phyloP scores from a whole-genome alignment of 2,113 vertebrate genomes.

The Cinclus mexicanus region DNA sequence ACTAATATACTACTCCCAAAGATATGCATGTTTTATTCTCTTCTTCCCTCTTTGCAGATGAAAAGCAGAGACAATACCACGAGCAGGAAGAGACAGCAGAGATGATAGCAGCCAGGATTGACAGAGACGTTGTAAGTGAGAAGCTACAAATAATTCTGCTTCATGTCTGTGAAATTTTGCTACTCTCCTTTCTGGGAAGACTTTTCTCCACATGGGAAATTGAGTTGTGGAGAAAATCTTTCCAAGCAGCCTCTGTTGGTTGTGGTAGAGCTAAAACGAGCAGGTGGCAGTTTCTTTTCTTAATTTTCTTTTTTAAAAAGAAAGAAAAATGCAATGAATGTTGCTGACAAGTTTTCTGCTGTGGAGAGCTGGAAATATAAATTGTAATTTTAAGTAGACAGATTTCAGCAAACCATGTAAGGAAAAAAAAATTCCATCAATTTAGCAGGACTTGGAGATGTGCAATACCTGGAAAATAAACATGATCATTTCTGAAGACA shows the following conservation, averaged over 20 bases:
- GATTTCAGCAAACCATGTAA: not conserved
- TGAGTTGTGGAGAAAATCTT: not conserved
- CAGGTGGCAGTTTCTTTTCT: not conserved
- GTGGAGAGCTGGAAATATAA: not conserved
- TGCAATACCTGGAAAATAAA: not conserved
- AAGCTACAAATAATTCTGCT: not conserved
- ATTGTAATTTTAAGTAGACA: not conserved
- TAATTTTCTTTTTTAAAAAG: not conserved
- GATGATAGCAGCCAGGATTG: constrained; percentile 82
- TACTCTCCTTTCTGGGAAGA: not conserved
- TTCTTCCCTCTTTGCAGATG: constrained; percentile 68
- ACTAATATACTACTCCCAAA: not conserved
- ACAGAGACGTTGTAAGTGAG: constrained; percentile 90
- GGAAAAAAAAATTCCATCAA: not conserved
- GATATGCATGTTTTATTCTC: not conserved
- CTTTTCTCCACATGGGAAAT: not conserved
- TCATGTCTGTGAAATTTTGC: not conserved
- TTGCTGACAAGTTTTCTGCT: not conserved
- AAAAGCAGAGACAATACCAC: constrained; percentile 67
- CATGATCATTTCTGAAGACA: not conserved
- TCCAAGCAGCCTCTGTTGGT: not conserved
- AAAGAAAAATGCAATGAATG: not conserved
- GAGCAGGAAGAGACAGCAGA: constrained; percentile 81
- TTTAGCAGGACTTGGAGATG: not conserved
- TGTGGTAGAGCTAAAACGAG: not conserved